These are phyloP conservation scores for Anthonomus grandis DNA, from an alignment of 1,140 invertebrate genomes.

Conservation along the genomic window DNA sequence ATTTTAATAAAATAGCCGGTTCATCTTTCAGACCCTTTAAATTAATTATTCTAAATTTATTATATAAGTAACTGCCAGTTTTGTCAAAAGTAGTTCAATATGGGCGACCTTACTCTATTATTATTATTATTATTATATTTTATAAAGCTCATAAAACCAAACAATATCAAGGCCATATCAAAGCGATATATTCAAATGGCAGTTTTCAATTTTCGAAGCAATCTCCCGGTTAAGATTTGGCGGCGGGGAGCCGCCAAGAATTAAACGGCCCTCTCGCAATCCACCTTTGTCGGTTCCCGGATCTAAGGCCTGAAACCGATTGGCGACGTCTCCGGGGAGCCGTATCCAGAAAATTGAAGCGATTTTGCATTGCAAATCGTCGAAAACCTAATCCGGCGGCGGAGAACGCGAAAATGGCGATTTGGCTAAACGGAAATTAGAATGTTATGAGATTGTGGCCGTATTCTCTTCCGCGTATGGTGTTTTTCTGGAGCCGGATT, in stretches of 20 bases:
- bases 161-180: constrained; percentile 9
- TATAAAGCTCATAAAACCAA: too few relatives aligned
- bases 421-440: constrained; percentile 13
- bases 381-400: constrained; percentile 5
- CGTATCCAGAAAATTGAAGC: constrained; percentile 5
- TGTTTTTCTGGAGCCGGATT: too few relatives aligned
- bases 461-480: too few relatives aligned
- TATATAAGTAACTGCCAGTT: too few relatives aligned
- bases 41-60: too few relatives aligned
- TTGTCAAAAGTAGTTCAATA: too few relatives aligned
- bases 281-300: constrained; percentile 7
- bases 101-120: too few relatives aligned
- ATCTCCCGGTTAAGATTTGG: constrained; percentile 15
- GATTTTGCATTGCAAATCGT: constrained; percentile 15
- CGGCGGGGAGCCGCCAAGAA: too few relatives aligned
- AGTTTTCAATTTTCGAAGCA: constrained; percentile 12
- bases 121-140: too few relatives aligned
- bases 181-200: constrained; percentile 12
- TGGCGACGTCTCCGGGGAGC: constrained; percentile 8
- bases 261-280: constrained; percentile 13
- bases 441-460: constrained; percentile 10
- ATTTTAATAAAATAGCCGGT: too few relatives aligned
- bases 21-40: too few relatives aligned
- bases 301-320: constrained; percentile 7
- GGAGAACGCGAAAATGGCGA: constrained; percentile 11